Evolutionary conservation across 2,797 vertebrate genomes (phyloP), one percentile per base, ranked within the genome.

Genomic region (Danio jaintianensis): DNA sequence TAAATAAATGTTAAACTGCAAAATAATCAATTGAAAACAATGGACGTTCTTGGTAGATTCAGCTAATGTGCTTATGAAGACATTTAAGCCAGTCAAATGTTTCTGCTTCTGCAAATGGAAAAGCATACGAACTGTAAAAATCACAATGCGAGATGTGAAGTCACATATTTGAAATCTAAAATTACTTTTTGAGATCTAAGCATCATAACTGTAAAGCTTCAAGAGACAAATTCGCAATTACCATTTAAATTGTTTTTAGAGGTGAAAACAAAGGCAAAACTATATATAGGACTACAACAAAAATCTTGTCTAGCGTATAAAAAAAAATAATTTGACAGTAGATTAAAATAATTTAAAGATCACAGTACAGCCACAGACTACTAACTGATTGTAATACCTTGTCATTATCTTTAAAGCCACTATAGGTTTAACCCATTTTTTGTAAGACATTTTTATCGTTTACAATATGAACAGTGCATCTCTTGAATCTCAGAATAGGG

Each of bases 11-110:
- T 7, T 38, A 42, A 16, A 68, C 36, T 29, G 20, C 7, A 16
- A 77, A 67, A 68, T 58, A 43, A 71, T 56, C 50, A 13, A 71
- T 40, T 42, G 6, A 16, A 58, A 56, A 42, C 45, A n/a, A 53
- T 43, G 12, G n/a, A n/a, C n/a, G n/a, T n/a, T n/a, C n/a, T n/a
- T n/a, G n/a, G 10, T 6, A 10, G 4, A 6, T 72, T 56, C n/a
- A 22, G 43, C 42, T 72, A 22, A 13, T 16, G 6, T 43, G 4
- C 59, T 18, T 61, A n/a, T 22, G 29, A 48, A 18, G 43, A 74
- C n/a, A 36, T 73, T 73, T 61, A 38, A 47, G 6, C 29, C 7
- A 59, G 71, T 22, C 12, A 47, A 29, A 2, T 0, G 9, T 61
- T 48, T 47, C 5, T 4, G 20, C n/a, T n/a, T 47, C 47, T n/a